Conservation (phyloP, 2,113 vertebrate genomes). For the Elgaria multicarinata region DNA sequence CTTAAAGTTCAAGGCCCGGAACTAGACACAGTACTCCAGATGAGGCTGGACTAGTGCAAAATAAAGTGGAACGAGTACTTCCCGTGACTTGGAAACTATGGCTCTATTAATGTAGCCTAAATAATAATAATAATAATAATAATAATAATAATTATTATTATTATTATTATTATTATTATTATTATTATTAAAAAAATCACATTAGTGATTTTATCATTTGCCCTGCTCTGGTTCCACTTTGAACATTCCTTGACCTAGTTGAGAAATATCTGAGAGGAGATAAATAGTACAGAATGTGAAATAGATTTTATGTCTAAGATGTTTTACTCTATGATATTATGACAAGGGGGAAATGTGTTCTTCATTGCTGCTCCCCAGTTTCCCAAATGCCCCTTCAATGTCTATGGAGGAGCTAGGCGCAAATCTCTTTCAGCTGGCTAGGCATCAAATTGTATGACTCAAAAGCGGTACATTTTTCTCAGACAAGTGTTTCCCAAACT, state of each 20-base stretch:
- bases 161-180: no score
- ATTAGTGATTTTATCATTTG: not conserved
- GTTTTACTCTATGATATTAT: conserved; percentile 14
- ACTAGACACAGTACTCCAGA: not conserved
- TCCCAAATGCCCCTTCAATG: not conserved
- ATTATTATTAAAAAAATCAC: not conserved
- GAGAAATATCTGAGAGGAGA: not conserved
- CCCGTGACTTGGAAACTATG: not conserved
- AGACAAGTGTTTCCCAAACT: not conserved
- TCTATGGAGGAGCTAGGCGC: not conserved
- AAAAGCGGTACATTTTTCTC: not conserved
- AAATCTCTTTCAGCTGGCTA: not conserved
- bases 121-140: no score
- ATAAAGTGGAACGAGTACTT: not conserved
- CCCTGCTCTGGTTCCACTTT: not conserved
- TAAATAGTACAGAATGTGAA: not conserved
- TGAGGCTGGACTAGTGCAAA: not conserved
- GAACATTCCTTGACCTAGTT: not conserved
- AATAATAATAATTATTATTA: no score
- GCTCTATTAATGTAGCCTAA: not conserved
- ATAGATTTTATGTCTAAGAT: conserved; percentile 1
- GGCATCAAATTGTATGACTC: not conserved
- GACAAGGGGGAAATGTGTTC: not conserved
- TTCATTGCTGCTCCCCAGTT: not conserved
- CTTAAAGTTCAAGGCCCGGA: not conserved